phyloP scores from a whole-genome alignment of 2,888 invertebrate species.

The Sialis fuliginosa region DNA sequence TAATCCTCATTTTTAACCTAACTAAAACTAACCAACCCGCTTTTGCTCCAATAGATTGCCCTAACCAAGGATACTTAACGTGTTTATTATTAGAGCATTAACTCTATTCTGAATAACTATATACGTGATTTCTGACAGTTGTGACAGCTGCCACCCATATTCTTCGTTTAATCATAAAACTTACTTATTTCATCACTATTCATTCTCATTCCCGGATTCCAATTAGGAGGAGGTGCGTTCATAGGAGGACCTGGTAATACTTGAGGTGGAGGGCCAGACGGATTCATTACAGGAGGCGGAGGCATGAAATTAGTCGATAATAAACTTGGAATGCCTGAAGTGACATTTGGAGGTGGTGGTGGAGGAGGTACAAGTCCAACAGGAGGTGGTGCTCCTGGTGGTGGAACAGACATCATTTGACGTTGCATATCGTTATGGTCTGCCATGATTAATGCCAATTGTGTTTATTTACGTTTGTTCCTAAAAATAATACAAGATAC shows the following conservation, averaged over 20 bases:
- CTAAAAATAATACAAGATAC: too few species aligned
- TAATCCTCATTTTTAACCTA: too few species aligned
- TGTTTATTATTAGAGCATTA: too few species aligned
- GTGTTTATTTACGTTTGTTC: too few species aligned
- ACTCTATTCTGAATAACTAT: too few species aligned
- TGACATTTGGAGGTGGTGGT: conserved; percentile 8
- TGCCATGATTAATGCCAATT: conserved; percentile 7
- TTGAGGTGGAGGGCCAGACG: conserved; percentile 13
- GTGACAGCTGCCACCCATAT: too few species aligned
- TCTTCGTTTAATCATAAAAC: too few species aligned
- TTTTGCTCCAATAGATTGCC: too few species aligned
- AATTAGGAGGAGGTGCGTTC: conserved; percentile 17
- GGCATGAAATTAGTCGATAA: conserved; percentile 6
- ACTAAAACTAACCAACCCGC: too few species aligned
- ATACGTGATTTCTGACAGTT: too few species aligned
- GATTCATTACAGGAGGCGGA: conserved; percentile 11
- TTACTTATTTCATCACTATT: conserved; percentile 3
- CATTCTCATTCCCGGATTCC: conserved; percentile 5
- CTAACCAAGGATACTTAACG: too few species aligned
- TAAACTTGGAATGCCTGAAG: conserved; percentile 11
- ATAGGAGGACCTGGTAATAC: conserved; percentile 14
- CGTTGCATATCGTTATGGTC: conserved; percentile 17
- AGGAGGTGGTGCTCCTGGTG: conserved; percentile 8
- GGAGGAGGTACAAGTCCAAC: conserved; percentile 7
- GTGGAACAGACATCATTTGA: conserved; percentile 16